These are phyloP conservation scores for Halyomorpha halys DNA, from an alignment of 1,140 invertebrate genomes.

Conservation along the genomic window DNA sequence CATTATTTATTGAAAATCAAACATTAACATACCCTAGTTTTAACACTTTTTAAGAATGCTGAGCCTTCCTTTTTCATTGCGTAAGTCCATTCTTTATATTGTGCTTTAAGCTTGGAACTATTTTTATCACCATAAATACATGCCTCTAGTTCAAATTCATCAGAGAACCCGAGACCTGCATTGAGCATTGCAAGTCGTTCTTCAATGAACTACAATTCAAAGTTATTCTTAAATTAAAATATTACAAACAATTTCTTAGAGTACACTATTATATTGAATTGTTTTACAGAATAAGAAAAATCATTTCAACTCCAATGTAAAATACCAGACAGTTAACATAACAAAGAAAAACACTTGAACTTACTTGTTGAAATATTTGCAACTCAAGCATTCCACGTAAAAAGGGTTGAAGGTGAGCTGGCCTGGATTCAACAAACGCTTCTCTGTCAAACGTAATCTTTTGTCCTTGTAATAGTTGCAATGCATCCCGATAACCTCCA, in stretches of 20 bases:
- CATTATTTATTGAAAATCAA: no score
- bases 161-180: conserved; percentile 76
- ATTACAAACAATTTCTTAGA: no score
- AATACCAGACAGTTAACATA: no score
- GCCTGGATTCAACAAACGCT: conserved; percentile 71
- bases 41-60: conserved; percentile 62
- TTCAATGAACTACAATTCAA: conserved; percentile 69
- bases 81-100: conserved; percentile 63
- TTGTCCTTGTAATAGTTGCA: conserved; percentile 67
- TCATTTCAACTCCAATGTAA: no score
- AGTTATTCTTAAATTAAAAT: no score
- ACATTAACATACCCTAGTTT: conserved; percentile 50
- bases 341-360: no score
- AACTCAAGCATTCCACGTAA: conserved; percentile 80
- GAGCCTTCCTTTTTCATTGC: conserved; percentile 54
- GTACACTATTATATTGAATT: no score
- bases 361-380: conserved; percentile 88
- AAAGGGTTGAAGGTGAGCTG: conserved; percentile 74
- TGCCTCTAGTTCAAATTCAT: conserved; percentile 88
- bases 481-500: conserved; percentile 84
- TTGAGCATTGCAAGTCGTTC: conserved; percentile 82
- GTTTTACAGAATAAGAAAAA: no score
- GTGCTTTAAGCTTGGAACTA: conserved; percentile 60
- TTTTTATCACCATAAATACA: conserved; percentile 74
- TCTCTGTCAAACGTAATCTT: conserved; percentile 78